Percentiles rank a stretch among this genome's conserved stretches.
Conservation (phyloP, 35 echinoderm and acorn worm species). For the Lytechinus variegatus region DNA sequence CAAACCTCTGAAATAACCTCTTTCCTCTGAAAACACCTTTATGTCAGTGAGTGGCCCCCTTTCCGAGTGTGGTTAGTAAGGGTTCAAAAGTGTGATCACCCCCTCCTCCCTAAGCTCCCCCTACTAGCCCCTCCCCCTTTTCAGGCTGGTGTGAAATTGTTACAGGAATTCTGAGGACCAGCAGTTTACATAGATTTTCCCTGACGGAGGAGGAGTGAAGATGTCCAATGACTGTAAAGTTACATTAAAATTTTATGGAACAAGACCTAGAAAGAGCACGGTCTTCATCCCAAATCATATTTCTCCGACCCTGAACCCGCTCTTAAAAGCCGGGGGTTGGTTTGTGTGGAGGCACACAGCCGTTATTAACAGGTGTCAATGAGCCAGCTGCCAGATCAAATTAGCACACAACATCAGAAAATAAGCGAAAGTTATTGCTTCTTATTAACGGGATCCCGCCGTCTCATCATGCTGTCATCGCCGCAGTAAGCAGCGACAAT, state of each 20-base stretch:
- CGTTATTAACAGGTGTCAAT: slow-evolving; percentile 15
- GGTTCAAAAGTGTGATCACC: background rate
- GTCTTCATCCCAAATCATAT: too few species aligned
- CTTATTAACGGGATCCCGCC: background rate
- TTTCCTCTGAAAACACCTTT: background rate
- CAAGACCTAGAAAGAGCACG: too few species aligned
- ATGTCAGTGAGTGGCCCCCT: background rate
- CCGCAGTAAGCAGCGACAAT: slow-evolving; percentile 14
- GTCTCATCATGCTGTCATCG: slow-evolving; percentile 17
- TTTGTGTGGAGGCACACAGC: background rate
- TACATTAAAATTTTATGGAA: too few species aligned
- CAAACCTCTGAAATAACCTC: background rate
- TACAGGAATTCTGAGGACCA: too few species aligned
- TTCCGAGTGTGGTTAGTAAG: background rate
- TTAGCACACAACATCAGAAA: background rate
- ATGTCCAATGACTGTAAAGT: too few species aligned
- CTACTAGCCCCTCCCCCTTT: too few species aligned
- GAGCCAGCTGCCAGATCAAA: slow-evolving; percentile 20
- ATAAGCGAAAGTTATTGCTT: slow-evolving; percentile 20
- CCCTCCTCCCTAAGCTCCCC: too few species aligned
- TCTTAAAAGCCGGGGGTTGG: background rate
- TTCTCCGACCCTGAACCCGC: background rate
- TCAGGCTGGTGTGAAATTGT: too few species aligned
- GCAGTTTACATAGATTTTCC: too few species aligned
- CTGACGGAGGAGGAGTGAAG: too few species aligned